These are phyloP conservation scores for Chlorops oryzae DNA, from an alignment of 1,140 invertebrate genomes.

Conservation along the genomic window DNA sequence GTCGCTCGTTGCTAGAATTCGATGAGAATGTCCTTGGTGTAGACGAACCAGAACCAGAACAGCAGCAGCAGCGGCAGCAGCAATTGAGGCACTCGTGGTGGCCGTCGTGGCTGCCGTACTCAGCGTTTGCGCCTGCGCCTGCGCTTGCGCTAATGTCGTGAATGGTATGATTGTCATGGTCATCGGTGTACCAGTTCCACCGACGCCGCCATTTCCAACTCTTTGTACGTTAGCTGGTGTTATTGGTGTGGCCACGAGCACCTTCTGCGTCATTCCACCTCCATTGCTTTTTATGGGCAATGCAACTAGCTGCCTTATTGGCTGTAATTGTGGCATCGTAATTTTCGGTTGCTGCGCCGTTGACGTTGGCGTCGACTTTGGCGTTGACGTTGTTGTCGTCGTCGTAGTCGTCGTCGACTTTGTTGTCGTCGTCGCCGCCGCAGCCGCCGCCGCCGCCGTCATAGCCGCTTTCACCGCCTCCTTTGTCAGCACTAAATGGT, in stretches of 20 bases:
- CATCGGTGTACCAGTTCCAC: slow-evolving; percentile 23
- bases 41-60: neutral
- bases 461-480: slow-evolving; percentile 29
- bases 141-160: slow-evolving; percentile 29
- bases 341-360: slow-evolving; percentile 17
- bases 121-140: no score
- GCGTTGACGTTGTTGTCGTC: neutral
- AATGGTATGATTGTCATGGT: slow-evolving; percentile 45
- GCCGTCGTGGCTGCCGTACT: neutral
- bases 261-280: slow-evolving; percentile 34
- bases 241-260: slow-evolving; percentile 40
- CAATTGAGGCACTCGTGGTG: neutral
- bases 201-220: slow-evolving; percentile 8
- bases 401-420: neutral
- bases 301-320: slow-evolving; percentile 13
- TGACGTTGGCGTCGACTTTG: slow-evolving; percentile 2
- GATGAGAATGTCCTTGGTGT: slow-evolving; percentile 6
- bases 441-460: slow-evolving; percentile 19
- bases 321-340: slow-evolving; percentile 9
- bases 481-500: no score
- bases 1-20: slow-evolving; percentile 9
- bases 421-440: slow-evolving; percentile 10
- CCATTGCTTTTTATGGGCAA: slow-evolving; percentile 25
- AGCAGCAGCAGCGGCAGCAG: neutral
- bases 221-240: no score